A percentile compares a stretch with the other conserved stretches of the same genome.
phyloP scores from a whole-genome alignment of 2,113 vertebrate species.

The Boleophthalmus pectinirostris region DNA sequence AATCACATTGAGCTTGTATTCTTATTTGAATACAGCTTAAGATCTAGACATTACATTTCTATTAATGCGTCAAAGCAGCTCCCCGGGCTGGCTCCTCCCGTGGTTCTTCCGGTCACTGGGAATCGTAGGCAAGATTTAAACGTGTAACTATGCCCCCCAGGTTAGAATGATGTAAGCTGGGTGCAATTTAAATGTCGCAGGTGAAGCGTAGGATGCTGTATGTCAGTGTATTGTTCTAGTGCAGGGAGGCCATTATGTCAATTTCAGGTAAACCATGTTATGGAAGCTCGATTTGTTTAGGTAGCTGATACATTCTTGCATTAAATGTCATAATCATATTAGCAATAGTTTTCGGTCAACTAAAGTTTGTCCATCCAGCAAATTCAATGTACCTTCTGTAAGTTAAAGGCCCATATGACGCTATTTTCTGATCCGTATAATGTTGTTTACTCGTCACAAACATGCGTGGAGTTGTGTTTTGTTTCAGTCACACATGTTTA shows the following conservation, averaged over 20 bases:
- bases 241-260: background rate
- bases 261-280: background rate
- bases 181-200: background rate
- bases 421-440: too few species aligned
- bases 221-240: background rate
- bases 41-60: background rate
- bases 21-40: background rate
- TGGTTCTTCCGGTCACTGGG: background rate
- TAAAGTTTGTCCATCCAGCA: background rate
- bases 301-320: background rate
- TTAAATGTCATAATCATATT: background rate
- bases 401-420: too few species aligned
- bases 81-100: background rate
- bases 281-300: background rate
- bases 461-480: too few species aligned
- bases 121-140: background rate
- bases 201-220: background rate
- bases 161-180: background rate
- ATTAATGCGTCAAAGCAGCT: background rate
- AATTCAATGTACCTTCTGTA: background rate
- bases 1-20: conserved; percentile 1
- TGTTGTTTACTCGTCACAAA: too few species aligned
- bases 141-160: background rate
- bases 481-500: too few species aligned
- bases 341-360: background rate